Evolutionary conservation across 1,140 invertebrate species (phyloP).

Genomic region (Papilio glaucus): DNA sequence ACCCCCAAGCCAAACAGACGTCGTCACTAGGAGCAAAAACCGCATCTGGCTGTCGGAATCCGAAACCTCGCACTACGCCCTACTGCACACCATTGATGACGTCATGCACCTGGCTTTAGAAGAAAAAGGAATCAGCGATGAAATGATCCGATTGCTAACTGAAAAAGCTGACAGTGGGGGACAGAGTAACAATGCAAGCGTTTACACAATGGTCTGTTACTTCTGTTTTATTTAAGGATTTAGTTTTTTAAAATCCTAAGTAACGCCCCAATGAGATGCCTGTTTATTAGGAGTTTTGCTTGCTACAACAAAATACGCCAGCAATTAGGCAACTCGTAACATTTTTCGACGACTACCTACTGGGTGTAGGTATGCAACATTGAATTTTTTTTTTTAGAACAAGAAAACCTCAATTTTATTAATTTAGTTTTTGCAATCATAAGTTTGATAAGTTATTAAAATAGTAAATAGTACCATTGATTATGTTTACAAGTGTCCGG

Average conservation of each 20-base stretch:
- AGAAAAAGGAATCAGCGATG: constrained; percentile 28
- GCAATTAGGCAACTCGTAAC: too few species aligned
- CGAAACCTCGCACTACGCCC: constrained; percentile 13
- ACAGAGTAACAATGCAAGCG: constrained; percentile 22
- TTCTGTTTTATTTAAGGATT: constrained; percentile 27
- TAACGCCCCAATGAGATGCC: too few species aligned
- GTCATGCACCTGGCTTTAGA: constrained; percentile 35
- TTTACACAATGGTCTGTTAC: constrained; percentile 35
- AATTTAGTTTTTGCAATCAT: too few species aligned
- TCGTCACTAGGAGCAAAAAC: constrained; percentile 25
- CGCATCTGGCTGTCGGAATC: constrained; percentile 26
- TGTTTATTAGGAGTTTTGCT: too few species aligned
- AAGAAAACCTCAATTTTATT: too few species aligned
- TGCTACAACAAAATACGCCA: too few species aligned
- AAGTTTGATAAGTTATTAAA: too few species aligned
- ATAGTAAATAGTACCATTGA: too few species aligned
- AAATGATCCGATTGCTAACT: constrained; percentile 24
- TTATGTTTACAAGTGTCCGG: too few species aligned
- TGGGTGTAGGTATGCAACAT: too few species aligned
- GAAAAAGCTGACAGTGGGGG: constrained; percentile 15
- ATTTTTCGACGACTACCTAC: too few species aligned
- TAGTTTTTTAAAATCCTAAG: background rate
- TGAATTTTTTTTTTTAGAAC: too few species aligned
- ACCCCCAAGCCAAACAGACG: constrained; percentile 18
- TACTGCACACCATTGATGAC: constrained; percentile 32